These are phyloP conservation scores for Sphenopsis melanotis DNA, from an alignment of 2,797 vertebrate species.

Conservation along the genomic window DNA sequence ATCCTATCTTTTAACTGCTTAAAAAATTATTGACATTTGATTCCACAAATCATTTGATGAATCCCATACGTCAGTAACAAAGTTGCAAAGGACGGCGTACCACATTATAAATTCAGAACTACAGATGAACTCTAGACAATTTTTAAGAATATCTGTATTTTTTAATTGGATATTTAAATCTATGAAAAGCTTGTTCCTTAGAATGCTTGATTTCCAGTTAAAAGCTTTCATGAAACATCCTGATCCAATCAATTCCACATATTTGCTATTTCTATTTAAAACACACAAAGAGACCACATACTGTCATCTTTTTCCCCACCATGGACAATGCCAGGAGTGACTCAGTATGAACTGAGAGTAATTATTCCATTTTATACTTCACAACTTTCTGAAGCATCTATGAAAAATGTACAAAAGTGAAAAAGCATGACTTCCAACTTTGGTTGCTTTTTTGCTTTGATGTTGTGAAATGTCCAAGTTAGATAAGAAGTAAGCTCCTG, in stretches of 20 bases:
- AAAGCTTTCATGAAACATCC: slow-evolving; percentile 5
- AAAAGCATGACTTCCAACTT: neutral
- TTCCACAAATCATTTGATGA: neutral
- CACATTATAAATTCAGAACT: neutral
- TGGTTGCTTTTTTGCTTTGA: slow-evolving; percentile 1
- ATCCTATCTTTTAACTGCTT: neutral
- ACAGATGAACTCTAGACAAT: neutral
- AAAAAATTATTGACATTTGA: neutral
- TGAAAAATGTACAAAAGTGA: neutral
- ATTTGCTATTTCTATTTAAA: slow-evolving; percentile 28
- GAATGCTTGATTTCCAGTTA: neutral
- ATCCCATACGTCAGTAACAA: neutral
- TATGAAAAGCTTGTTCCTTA: neutral
- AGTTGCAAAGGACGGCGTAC: neutral
- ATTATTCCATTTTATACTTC: neutral
- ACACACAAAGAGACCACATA: neutral
- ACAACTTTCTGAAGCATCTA: neutral
- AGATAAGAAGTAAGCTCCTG: neutral
- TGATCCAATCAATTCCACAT: slow-evolving; percentile 31
- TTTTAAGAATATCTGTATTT: neutral
- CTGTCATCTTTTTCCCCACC: neutral
- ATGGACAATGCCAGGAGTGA: neutral
- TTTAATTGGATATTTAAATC: neutral
- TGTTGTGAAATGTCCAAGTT: neutral
- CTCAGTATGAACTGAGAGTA: neutral